Conservation (phyloP, 2,113 vertebrate genomes). For the Gopherus evgoodei region DNA sequence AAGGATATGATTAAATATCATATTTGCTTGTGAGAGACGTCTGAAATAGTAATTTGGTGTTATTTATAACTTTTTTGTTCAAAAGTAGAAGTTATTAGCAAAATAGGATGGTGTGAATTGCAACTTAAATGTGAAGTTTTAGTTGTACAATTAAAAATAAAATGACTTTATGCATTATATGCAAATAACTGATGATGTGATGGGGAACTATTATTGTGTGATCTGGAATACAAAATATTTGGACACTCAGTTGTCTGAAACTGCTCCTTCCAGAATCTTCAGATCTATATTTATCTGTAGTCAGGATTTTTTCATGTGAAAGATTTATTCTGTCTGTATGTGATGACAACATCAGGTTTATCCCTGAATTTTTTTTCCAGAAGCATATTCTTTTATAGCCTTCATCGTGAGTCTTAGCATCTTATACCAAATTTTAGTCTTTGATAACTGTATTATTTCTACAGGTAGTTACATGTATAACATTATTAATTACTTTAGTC, state of each 20-base stretch:
- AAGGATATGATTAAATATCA: background rate
- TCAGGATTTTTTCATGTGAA: slow-evolving; percentile 33
- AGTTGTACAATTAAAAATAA: slow-evolving; percentile 32
- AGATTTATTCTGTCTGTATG: background rate
- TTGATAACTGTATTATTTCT: background rate
- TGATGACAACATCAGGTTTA: background rate
- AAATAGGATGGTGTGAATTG: slow-evolving; percentile 9
- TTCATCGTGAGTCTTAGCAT: background rate
- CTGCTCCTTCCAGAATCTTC: slow-evolving; percentile 6
- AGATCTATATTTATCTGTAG: slow-evolving; percentile 43
- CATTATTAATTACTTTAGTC: background rate
- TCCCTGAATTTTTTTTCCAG: background rate
- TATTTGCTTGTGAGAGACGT: background rate
- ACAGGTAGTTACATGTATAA: background rate
- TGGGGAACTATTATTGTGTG: background rate
- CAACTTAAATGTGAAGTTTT: slow-evolving; percentile 41
- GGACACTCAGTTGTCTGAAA: slow-evolving; percentile 45
- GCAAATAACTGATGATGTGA: background rate
- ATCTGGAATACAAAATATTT: slow-evolving; percentile 40
- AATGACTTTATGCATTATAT: slow-evolving; percentile 36
- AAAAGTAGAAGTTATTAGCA: slow-evolving; percentile 19
- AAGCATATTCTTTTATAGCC: background rate
- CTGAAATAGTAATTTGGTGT: background rate
- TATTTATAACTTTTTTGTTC: slow-evolving; percentile 44
- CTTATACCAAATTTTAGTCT: background rate